Evolutionary conservation across 2,888 invertebrate genomes (phyloP), one percentile per base, ranked within the genome.

Genomic region (Lithosia quadra): DNA sequence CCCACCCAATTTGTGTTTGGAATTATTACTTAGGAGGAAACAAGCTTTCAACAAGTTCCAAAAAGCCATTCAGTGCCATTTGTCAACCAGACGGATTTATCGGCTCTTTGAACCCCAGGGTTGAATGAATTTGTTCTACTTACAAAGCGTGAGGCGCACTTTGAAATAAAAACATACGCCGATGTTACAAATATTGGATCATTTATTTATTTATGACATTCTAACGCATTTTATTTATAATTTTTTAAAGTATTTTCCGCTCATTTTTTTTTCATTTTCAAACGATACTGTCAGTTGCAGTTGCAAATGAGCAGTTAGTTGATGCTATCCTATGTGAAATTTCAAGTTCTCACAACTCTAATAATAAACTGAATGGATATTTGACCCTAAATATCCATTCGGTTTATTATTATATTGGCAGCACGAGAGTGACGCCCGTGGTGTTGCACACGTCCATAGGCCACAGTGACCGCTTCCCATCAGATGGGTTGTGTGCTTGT

Each of bases 31-130:
- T 33, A 28, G 33, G 28, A 59, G 11, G 58, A 68, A 33, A 68
- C 55, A 28, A 70, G 55, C 55, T 66, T 36, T 66, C 63, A 63
- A 62, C 59, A 72, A 69, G 61, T 61, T 72, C 39, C 49, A 28
- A 77, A n/a, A 76, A 2, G 66, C 60, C 34, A 67, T 69, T 71
- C 65, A 65, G 33, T 55, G 28, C 59, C 33, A 58, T 75, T 67
- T 72, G 69, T 73, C 61, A 69, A 53, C 53, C 62, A 24, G 55
- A 57, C 53, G 55, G 63, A 72, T 78, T 78, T 74, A 69, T 76
- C 36, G 69, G 60, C 71, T 74, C 63, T 67, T 67, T 68, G 57
- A 71, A 70, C 70, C 58, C 49, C 28, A 28, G 61, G 71, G 60
- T 64, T 69, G 43, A 58, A 67, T 69, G 49, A 71, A 72, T 74